Base-by-base conservation (phyloP, 2,888 invertebrate genomes). In the Polydrusus pterygomalis region DNA sequence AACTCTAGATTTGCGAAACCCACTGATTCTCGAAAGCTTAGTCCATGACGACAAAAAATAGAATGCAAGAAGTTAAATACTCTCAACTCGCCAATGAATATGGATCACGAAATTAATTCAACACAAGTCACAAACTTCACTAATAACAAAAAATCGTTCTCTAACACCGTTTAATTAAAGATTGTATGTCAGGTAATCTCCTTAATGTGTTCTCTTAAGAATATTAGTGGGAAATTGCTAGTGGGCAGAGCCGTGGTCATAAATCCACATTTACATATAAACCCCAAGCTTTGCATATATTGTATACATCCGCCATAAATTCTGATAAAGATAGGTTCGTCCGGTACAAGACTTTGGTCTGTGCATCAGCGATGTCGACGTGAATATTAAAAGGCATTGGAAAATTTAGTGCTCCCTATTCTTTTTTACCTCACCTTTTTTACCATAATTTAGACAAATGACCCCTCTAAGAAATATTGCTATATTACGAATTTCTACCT, bases 221-320 rank as follows among this genome's bases (percentile, higher is more conserved):
- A n/a, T 20, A 18, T 8, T 30, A 38, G 20, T 30, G 17, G 45
- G 47, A 45, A 69, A 60, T 69, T 56, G 17, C 60, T 51, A 40
- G 70, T 70, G 64, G 69, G 64, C 15, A 62, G 38, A 18, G 38
- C 54, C 43, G n/a, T n/a, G 63, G 68, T 63, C 71, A 71, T 75
- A 75, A 75, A 75, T 75, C 54, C 54, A 68, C 71, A 70, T 75
- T 75, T 75, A 58, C 75, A 75, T 75, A 65, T 62, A 75, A 75
- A 71, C 71, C 60, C 51, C 30, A 54, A 43, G 62, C 71, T 75
- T 67, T 71, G 75, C 75, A 67, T 75, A 71, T 71, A 71, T 71
- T 75, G 65, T 71, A 54, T 75, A 75, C 54, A 71, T 71, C 68
- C 43, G 62, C 75, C 30, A 71, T 75, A 75, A 75, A 75, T 75